Conservation (phyloP, 2,797 vertebrate genomes). For the Apodemus agrarius region DNA sequence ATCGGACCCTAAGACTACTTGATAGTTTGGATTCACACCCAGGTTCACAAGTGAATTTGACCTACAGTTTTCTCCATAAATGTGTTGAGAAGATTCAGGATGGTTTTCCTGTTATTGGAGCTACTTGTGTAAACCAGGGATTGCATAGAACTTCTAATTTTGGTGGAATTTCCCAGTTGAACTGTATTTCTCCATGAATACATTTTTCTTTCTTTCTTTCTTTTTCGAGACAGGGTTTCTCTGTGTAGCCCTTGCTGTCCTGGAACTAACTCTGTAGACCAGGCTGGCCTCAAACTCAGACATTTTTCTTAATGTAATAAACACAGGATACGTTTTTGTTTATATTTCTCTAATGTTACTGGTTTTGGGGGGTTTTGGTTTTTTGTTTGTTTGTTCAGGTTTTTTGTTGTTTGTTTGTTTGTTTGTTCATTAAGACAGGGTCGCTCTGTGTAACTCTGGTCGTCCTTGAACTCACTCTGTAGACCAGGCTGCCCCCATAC, state of each 20-base stretch:
- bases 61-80: not conserved
- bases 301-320: not conserved
- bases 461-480: not conserved
- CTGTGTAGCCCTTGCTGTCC: too few relatives aligned
- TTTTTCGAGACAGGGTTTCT: too few relatives aligned
- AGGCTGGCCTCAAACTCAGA: too few relatives aligned
- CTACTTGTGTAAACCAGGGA: not conserved
- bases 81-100: not conserved
- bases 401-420: not conserved
- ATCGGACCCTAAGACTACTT: not conserved
- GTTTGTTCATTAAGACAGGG: not conserved
- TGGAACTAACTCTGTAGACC: too few relatives aligned
- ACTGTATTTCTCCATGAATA: not conserved
- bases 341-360: not conserved
- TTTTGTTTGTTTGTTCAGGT: not conserved
- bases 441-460: not conserved
- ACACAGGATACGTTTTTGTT: not conserved
- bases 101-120: not conserved
- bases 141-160: not conserved
- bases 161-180: not conserved
- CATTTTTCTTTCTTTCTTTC: not conserved
- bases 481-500: not conserved
- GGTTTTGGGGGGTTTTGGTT: not conserved
- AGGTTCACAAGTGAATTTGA: not conserved
- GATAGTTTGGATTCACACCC: conserved; percentile 1